These are phyloP conservation scores for Agriopis aurantiaria DNA, from an alignment of 2,888 invertebrate species.

Conservation along the genomic window DNA sequence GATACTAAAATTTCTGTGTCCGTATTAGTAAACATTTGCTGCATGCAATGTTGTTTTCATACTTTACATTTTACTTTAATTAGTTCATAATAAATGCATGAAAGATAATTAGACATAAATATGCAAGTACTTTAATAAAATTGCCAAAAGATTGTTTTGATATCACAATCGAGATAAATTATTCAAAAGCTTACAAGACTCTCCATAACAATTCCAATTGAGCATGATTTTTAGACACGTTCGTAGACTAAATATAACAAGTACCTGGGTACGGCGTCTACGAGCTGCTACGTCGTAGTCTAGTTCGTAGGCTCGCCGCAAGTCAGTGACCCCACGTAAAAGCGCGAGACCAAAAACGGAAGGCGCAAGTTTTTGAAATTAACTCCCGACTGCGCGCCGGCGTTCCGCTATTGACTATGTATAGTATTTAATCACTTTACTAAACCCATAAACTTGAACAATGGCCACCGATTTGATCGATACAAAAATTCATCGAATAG, in stretches of 20 bases:
- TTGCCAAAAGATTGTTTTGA: neutral
- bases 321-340: constrained; percentile 62
- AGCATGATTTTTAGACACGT: constrained; percentile 23
- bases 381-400: constrained; percentile 64
- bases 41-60: no score
- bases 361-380: constrained; percentile 70
- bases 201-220: neutral
- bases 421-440: constrained; percentile 78
- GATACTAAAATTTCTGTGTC: neutral
- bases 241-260: constrained; percentile 19
- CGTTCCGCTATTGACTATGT: constrained; percentile 63
- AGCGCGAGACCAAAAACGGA: constrained; percentile 59
- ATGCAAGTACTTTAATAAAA: no score
- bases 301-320: constrained; percentile 8
- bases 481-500: constrained; percentile 75
- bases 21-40: neutral
- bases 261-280: constrained; percentile 13
- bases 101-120: no score
- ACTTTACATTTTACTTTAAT: no score
- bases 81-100: no score
- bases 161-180: neutral
- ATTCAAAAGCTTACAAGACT: neutral
- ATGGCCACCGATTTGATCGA: constrained; percentile 70
- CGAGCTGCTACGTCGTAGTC: constrained; percentile 36
- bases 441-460: constrained; percentile 76